Base-by-base conservation (phyloP, 2,113 vertebrate genomes). In the Leptobrachium leishanense region DNA sequence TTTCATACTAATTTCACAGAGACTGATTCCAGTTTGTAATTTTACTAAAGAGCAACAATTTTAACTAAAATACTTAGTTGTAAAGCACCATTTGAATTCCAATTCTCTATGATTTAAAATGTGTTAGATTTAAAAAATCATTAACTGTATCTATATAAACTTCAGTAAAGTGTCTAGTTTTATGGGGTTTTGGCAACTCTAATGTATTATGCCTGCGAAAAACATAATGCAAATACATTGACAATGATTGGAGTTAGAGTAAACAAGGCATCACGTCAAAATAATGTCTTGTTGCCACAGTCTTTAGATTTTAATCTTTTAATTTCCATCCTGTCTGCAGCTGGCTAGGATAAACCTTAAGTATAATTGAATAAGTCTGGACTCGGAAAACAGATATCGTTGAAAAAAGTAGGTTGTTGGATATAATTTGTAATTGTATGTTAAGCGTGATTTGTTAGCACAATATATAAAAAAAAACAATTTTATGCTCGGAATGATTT, bases 221-320 rank as follows among this genome's bases (percentile, higher is more conserved):
- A 68, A 43, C 10, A 0, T 11, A 68, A 43, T 68, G 2, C 42
- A 43, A 68, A 68, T 68, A 11, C 3, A 41, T 11, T 68, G 66
- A 68, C 66, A 68, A 10, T 68, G 66, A 68, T 68, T 68, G 15
- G 42, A 68, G 42, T 68, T 3, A 68, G 20, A 31, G 20, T 31
- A 31, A 31, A 31, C 20, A 31, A 31, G 20, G 20, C 10, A 68
- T 13, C 15, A 41, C 20, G 20, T 31, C 20, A 66, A 68, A 31
- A 43, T 68, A 68, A 43, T 41, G 42, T 68, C 13, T 68, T 68
- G 31, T 31, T 68, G 43, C 66, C 42, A 68, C 42, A 42, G 66
- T 43, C 66, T 68, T 68, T 68, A 2, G 41, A 68, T 68, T 41
- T 40, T 8, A 68, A 68, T 68, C 66, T 42, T 68, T 68, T 68